These are phyloP conservation scores for Eremophila alpestris DNA, from an alignment of 2,797 vertebrate species.

Conservation along the genomic window DNA sequence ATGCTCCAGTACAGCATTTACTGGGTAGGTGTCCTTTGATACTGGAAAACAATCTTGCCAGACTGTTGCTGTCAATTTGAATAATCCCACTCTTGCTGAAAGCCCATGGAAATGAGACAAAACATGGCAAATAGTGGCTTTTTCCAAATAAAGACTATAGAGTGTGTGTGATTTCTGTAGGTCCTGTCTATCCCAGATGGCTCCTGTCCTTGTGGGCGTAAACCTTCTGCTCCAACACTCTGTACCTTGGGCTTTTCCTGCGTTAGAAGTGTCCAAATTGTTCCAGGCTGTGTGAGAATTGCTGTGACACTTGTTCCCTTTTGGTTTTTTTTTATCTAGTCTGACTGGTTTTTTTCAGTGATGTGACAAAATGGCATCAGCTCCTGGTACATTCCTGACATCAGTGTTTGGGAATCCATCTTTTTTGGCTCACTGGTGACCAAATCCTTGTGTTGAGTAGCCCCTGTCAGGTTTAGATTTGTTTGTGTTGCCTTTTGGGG, in stretches of 20 bases:
- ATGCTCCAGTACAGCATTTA: not conserved
- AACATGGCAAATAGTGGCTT: not conserved
- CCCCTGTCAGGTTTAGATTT: not conserved
- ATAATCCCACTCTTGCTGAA: not conserved
- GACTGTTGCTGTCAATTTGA: not conserved
- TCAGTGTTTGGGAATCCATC: not conserved
- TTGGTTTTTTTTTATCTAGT: not conserved
- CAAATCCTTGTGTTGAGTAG: not conserved
- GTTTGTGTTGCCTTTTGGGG: not conserved
- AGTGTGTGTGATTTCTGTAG: not conserved
- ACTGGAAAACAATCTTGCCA: not conserved
- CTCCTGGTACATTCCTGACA: rapidly evolving
- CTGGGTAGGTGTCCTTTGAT: not conserved
- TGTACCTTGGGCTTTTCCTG: not conserved
- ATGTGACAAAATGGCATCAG: not conserved
- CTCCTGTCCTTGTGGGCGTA: not conserved
- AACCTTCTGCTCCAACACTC: not conserved
- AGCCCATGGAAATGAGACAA: not conserved
- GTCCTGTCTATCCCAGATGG: not conserved
- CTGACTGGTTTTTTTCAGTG: rapidly evolving
- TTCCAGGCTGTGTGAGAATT: not conserved
- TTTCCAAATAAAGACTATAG: not conserved
- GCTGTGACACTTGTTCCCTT: not conserved
- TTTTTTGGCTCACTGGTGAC: not conserved
- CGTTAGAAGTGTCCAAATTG: not conserved